These are phyloP conservation scores for Pseudanteris insignis DNA, from an alignment of 2,888 invertebrate genomes.

Conservation along the genomic window DNA sequence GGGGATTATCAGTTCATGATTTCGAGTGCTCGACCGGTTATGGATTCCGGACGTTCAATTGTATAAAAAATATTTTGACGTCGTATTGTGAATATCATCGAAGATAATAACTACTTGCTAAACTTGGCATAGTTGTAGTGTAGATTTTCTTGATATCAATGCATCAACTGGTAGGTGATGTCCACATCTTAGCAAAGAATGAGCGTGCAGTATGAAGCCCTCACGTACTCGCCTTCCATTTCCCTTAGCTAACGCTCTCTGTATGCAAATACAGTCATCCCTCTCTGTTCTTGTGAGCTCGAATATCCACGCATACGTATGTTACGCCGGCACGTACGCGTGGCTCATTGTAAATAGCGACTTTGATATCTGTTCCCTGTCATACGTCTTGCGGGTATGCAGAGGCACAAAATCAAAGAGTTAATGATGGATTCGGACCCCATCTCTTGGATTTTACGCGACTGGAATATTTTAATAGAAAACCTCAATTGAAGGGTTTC, in stretches of 20 bases:
- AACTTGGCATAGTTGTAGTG: too few relatives aligned
- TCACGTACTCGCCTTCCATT: conserved; percentile 66
- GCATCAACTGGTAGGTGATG: conserved; percentile 20
- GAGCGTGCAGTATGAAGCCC: conserved; percentile 56
- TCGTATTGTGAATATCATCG: too few relatives aligned
- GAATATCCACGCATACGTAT: conserved; percentile 47
- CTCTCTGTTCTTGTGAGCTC: conserved; percentile 44
- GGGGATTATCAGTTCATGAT: too few relatives aligned
- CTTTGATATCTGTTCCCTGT: conserved; percentile 62
- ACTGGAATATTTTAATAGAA: conserved; percentile 41
- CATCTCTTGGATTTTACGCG: conserved; percentile 47
- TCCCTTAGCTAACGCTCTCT: conserved; percentile 66
- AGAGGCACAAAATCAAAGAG: conserved; percentile 59
- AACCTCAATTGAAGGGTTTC: conserved; percentile 45
- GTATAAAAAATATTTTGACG: too few relatives aligned
- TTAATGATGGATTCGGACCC: conserved; percentile 52
- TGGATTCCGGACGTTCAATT: too few relatives aligned
- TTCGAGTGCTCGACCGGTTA: too few relatives aligned
- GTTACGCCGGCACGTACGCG: conserved; percentile 44
- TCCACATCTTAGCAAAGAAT: conserved; percentile 61
- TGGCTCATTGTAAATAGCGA: conserved; percentile 61
- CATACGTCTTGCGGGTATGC: conserved; percentile 46
- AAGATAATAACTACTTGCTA: too few relatives aligned
- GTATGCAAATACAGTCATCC: conserved; percentile 64
- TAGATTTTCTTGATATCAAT: too few relatives aligned